phyloP scores from a whole-genome alignment of 2,113 vertebrate species.

The Columba janthina region DNA sequence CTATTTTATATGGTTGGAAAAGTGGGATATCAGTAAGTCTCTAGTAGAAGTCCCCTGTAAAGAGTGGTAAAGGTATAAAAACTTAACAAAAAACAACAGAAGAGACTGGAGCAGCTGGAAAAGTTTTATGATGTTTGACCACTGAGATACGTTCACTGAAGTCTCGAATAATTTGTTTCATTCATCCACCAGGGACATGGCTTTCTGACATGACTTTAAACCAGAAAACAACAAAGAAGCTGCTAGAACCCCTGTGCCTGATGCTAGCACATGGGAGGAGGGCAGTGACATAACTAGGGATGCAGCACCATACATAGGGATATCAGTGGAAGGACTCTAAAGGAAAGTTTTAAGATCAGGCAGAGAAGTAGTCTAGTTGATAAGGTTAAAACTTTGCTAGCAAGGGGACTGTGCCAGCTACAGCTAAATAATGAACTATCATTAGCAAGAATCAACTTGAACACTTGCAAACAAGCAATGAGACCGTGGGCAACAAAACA shows the following conservation, averaged over 20 bases:
- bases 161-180: neutral
- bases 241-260: neutral
- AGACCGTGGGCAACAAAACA: neutral
- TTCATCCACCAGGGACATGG: neutral
- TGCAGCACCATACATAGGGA: neutral
- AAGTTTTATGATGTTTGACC: neutral
- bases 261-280: neutral
- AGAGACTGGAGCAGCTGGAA: neutral
- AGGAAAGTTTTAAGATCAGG: neutral
- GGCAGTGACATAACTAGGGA: neutral
- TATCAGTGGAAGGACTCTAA: neutral
- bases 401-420: neutral
- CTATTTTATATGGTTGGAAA: neutral
- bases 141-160: neutral
- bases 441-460: neutral
- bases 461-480: neutral
- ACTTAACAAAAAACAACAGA: neutral
- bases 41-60: neutral
- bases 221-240: neutral
- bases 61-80: neutral
- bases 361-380: neutral
- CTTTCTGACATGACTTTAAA: neutral
- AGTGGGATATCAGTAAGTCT: neutral
- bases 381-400: neutral
- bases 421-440: neutral